These are phyloP conservation scores for Gallinago stenura DNA, from an alignment of 2,797 vertebrate genomes.

Conservation along the genomic window DNA sequence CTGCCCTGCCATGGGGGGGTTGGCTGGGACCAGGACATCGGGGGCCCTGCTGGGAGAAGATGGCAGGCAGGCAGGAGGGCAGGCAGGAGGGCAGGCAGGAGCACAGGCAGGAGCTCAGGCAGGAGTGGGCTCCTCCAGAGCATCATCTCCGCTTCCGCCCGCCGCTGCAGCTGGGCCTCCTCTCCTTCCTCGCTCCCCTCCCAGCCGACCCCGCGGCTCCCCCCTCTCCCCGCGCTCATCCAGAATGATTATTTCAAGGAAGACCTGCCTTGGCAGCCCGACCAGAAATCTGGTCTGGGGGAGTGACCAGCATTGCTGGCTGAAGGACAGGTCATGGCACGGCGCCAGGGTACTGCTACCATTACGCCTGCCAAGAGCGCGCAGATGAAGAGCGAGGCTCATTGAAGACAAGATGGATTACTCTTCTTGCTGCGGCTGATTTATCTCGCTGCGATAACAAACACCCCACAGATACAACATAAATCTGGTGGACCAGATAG, in stretches of 20 bases:
- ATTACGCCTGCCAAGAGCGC: constrained; percentile 57
- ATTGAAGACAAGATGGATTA: constrained; percentile 59
- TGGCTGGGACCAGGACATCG: fast-evolving
- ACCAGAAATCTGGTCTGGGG: constrained; percentile 66
- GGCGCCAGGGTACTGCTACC: constrained; percentile 67
- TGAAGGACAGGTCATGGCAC: constrained; percentile 76
- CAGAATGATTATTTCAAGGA: constrained; percentile 65
- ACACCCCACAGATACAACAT: constrained; percentile 71
- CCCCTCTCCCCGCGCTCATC: not conserved
- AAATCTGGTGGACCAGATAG: constrained; percentile 72
- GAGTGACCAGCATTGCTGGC: constrained; percentile 68
- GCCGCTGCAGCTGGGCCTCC: constrained; percentile 14
- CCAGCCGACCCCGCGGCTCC: not conserved
- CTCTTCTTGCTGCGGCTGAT: constrained; percentile 74
- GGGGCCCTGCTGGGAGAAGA: not conserved
- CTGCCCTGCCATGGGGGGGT: fast-evolving
- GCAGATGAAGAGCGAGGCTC: constrained; percentile 55
- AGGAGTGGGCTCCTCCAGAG: not conserved
- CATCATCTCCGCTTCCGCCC: fast-evolving
- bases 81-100: no score
- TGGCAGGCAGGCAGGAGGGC: not conserved
- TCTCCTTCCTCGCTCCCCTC: not conserved
- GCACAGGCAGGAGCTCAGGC: no score
- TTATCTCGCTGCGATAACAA: constrained; percentile 77
- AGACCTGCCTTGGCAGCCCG: constrained; percentile 63